These are phyloP conservation scores for Halcyon malimbica DNA, from an alignment of 2,113 vertebrate genomes.

Conservation along the genomic window DNA sequence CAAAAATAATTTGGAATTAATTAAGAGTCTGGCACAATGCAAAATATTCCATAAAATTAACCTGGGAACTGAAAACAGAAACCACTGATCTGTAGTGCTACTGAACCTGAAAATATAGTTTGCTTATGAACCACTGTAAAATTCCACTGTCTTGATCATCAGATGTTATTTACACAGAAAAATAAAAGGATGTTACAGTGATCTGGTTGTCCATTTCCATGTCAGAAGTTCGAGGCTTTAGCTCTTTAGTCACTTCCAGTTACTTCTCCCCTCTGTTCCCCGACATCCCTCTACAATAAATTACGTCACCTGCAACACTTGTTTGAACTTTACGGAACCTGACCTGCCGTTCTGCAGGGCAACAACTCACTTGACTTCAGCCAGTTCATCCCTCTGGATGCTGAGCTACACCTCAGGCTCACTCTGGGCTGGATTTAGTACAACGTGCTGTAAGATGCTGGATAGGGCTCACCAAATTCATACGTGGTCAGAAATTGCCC, in stretches of 20 bases:
- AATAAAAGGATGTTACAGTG: neutral
- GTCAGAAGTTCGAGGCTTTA: neutral
- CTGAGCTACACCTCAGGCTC: neutral
- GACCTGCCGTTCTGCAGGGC: neutral
- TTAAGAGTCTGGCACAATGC: conserved; percentile 14
- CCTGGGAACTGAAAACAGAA: conserved; percentile 31
- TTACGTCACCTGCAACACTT: neutral
- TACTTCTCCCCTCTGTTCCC: neutral
- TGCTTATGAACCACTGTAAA: conserved; percentile 17
- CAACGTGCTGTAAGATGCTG: accelerated
- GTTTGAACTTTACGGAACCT: neutral
- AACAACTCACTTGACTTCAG: neutral
- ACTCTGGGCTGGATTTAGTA: neutral
- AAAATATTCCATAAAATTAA: conserved; percentile 61
- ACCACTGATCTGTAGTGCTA: neutral
- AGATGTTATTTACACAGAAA: neutral
- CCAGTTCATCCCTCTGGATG: neutral
- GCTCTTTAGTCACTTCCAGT: neutral
- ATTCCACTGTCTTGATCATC: conserved; percentile 16
- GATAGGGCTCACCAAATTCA: neutral
- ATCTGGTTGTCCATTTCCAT: neutral
- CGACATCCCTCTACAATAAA: neutral
- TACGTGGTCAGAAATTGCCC: neutral
- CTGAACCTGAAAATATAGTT: conserved; percentile 42
- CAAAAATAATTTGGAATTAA: conserved; percentile 46